Evolutionary conservation across 2,888 invertebrate genomes (phyloP).

Genomic region (Epirrhoe tristata): DNA sequence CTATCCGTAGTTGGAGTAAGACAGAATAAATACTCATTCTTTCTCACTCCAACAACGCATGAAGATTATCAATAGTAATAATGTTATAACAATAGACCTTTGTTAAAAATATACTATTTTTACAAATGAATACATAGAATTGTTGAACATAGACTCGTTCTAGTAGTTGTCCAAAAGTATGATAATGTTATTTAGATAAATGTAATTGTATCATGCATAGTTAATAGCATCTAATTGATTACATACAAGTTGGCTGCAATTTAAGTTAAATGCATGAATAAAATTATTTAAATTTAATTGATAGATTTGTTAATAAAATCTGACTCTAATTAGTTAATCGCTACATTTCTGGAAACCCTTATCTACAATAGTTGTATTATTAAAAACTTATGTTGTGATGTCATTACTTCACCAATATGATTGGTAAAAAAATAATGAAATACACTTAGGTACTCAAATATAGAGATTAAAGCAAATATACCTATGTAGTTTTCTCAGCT

Average conservation of each 20-base stretch:
- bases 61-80: slow-evolving; percentile 33
- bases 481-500: slow-evolving; percentile 63
- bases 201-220: slow-evolving; percentile 35
- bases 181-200: slow-evolving; percentile 47
- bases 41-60: too few relatives aligned
- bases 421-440: slow-evolving; percentile 45
- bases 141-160: slow-evolving; percentile 52
- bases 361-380: slow-evolving; percentile 2
- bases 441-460: slow-evolving; percentile 19
- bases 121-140: slow-evolving; percentile 54
- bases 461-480: slow-evolving; percentile 55
- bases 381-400: slow-evolving; percentile 24
- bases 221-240: slow-evolving; percentile 40
- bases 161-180: slow-evolving; percentile 52
- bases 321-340: slow-evolving; percentile 21
- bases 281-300: slow-evolving; percentile 18
- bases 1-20: too few relatives aligned
- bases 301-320: slow-evolving; percentile 36
- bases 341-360: slow-evolving; percentile 24
- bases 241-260: slow-evolving; percentile 38
- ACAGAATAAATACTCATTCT: too few relatives aligned
- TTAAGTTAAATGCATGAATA: slow-evolving; percentile 29
- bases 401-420: slow-evolving; percentile 26
- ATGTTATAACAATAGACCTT: slow-evolving; percentile 50
- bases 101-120: slow-evolving; percentile 58